Evolutionary conservation across 2,797 vertebrate species (phyloP), one percentile per base, ranked within the genome.

Genomic region (Oryzias sinensis): DNA sequence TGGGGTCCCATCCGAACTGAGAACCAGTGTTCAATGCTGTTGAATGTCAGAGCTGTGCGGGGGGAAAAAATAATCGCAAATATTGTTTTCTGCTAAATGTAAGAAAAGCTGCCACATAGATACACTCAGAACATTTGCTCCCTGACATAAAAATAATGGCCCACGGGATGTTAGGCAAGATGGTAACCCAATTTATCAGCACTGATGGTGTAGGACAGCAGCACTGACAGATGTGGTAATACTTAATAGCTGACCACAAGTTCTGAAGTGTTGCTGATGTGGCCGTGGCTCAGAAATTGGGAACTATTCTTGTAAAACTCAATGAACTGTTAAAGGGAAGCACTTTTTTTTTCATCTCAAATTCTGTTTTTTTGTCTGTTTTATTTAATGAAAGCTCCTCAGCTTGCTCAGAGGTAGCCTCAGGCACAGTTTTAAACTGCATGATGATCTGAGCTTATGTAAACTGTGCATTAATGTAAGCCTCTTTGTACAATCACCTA

Each of bases 21-120:
- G 55, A 68, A 65, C 47, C 25, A 41, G 25, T 73, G 69, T 68
- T 70, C 25, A 37, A 22, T 73, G 69, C 66, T 70, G 72, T 59
- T 80, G 77, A 87, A 86, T 83, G 76, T 78, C 81, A 83, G 60
- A 55, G 67, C 67, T 53, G 53, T 68, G 49, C n/a, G 46, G 20
- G 20, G 20, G 20, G 2, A 22, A 11, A 37, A 37, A 52, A 65
- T 73, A 70, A 74, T 49, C 70, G 72, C 67, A 75, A 72, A 78
- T 72, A 53, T 62, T 52, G 47, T 76, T 62, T 68, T 46, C 16
- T 55, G 67, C 50, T 70, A 75, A 84, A 83, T 87, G 79, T 83
- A 74, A 79, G 65, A 29, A 76, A 80, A 78, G 62, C 65, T 73
- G 62, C 57, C 65, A 49, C 62, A 63, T 76, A 68, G 67, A 76